Base-by-base conservation (phyloP, 2,888 invertebrate genomes). In the Eilema sororculum region DNA sequence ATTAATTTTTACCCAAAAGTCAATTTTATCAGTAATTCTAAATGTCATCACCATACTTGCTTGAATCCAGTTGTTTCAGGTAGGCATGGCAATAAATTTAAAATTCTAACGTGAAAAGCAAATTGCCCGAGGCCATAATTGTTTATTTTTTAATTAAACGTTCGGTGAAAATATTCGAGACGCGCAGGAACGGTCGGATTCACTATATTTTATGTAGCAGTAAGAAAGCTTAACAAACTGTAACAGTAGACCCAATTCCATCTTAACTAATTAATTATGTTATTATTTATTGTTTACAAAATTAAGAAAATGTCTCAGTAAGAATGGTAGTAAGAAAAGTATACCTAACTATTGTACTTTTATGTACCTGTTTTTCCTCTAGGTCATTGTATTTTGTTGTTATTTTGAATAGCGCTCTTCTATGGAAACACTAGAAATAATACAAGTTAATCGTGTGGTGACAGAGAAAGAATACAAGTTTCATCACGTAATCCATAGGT, bases 91-190 rank as follows among this genome's bases (percentile, higher is more conserved):
- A 37, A 33, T 20, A 56, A 62, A 52, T 6, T 64, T 16, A 56
- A 33, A 65, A 65, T 24, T 28, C 33, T 65, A 65, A 56, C n/a
- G 46, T 65, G 41, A 13, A 59, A 41, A 59, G 59, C 59, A 41
- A 66, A 66, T 58, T 25, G 57, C 58, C 37, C 37, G 25, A 22
- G 46, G 61, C 30, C 16, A 16, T 61, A 56, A 66, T 59, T 66
- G 66, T 80, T 76, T 81, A 80, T 81, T 84, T 85, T 75, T 84
- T 84, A 86, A 87, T 87, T 88, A 87, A 85, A 80, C 57, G 68
- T 77, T 77, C 74, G 77, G 57, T 71, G 69, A 61, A 65, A 83
- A 83, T 83, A 76, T 68, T 75, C 69, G 67, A 75, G 67, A 78
- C 73, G 75, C 61, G 66, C 52, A n/a, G 70, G 75, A 74, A 73